Percentiles rank a stretch among this genome's conserved stretches.
Evolutionary conservation across 2,113 vertebrate genomes (phyloP).

Genomic region (Nematolebias whitei): DNA sequence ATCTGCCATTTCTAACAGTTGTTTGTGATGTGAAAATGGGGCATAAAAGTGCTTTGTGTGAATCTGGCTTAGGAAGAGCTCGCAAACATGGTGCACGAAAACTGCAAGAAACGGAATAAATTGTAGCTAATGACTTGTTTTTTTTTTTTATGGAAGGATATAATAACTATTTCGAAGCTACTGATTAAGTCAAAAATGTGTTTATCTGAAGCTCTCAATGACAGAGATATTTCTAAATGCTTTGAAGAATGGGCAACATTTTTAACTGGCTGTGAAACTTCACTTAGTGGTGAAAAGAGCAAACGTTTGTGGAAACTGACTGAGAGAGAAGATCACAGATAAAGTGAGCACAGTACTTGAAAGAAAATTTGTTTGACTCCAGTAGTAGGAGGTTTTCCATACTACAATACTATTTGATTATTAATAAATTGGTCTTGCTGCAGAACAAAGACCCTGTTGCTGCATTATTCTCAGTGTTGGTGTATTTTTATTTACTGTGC

Average conservation of each 20-base stretch:
- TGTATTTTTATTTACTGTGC: slow-evolving; percentile 14
- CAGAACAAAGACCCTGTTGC: slow-evolving; percentile 11
- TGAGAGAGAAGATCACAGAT: not conserved
- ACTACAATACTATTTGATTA: slow-evolving; percentile 7
- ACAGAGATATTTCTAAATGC: slow-evolving; percentile 6
- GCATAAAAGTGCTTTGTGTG: too few relatives aligned
- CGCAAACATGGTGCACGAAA: not conserved
- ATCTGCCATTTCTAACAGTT: too few relatives aligned
- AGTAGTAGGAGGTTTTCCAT: not conserved
- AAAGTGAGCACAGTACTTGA: not conserved
- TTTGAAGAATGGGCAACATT: slow-evolving; percentile 12
- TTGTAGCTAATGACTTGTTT: not conserved
- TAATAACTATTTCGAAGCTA: not conserved
- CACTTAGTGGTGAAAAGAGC: too few relatives aligned
- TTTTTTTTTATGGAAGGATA: not conserved
- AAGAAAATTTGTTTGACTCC: not conserved
- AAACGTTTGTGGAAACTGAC: too few relatives aligned
- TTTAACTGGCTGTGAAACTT: slow-evolving; percentile 10
- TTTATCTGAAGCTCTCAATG: slow-evolving; percentile 1
- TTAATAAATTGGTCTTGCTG: slow-evolving; percentile 19
- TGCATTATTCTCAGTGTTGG: slow-evolving; percentile 27
- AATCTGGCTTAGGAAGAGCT: too few relatives aligned
- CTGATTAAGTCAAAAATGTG: slow-evolving; percentile 11
- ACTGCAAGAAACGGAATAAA: not conserved
- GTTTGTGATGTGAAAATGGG: too few relatives aligned